Evolutionary conservation across 1,140 invertebrate genomes (phyloP), one percentile per base, ranked within the genome.

Genomic region (Idris sp.): DNA sequence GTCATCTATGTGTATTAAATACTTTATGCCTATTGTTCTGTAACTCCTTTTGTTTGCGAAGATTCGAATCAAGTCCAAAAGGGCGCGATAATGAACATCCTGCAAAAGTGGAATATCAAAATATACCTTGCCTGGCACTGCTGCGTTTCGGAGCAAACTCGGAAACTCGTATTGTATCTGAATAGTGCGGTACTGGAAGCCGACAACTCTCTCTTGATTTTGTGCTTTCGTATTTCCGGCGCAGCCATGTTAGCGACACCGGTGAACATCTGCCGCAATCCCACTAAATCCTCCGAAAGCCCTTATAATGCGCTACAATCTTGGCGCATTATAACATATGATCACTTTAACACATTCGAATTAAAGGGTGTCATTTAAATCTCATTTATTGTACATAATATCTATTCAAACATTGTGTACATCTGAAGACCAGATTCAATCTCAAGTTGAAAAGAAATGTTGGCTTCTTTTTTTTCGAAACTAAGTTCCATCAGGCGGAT

Each of bases 101-200:
- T 56, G 59, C 62, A 74, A 77, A 83, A 75, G 73, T 79, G 79
- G 79, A 79, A 83, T 83, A 83, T 83, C 80, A 85, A 79, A 81
- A 77, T 83, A 83, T 83, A 83, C 83, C 81, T 85, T 84, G 81
- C 75, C 77, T 78, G 77, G 71, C 76, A 83, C 80, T 79, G 79
- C 82, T 65, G 68, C 67, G 51, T 79, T 78, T 80, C 78, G 65
- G 79, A 78, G 72, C 65, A 74, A 33, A 77, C 77, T 81, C 75
- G 75, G 80, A 82, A 80, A 75, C 76, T 78, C 79, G 82, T 81
- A 86, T 86, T 86, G 84, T 86, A 79, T 85, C 78, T 73, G 77
- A 54, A 62, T 67, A 51, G 58, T 67, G 62, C 76, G 68, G 62
- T 36, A 26, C 25, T 35, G 54, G 36, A 74, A 65, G 76, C 71